A percentile compares a stretch with the other conserved stretches of the same genome.
These are phyloP conservation scores for Temnothorax rugatulus DNA, from an alignment of 2,888 invertebrate genomes.

Conservation along the genomic window DNA sequence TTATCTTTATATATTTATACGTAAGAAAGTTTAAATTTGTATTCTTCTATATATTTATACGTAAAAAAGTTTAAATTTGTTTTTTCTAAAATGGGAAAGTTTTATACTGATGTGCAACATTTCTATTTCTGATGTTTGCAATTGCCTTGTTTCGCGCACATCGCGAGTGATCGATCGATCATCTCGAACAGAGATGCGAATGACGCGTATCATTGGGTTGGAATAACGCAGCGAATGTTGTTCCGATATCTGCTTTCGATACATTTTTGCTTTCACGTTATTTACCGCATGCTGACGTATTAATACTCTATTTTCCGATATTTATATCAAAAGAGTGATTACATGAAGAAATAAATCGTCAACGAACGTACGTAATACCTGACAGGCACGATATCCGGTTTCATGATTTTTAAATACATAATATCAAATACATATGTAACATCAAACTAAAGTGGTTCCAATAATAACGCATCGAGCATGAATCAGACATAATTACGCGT, in stretches of 20 bases:
- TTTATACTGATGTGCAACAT: neutral
- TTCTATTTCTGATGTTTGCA: neutral
- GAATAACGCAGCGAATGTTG: conserved; percentile 14
- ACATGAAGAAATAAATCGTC: conserved; percentile 8
- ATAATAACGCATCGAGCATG: neutral
- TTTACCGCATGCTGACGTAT: neutral
- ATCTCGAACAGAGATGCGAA: conserved; percentile 12
- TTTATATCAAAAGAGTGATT: neutral
- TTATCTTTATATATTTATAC: neutral
- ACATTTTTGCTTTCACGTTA: conserved; percentile 18
- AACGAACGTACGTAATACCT: conserved; percentile 6
- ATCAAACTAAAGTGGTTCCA: neutral
- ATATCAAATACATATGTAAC: neutral
- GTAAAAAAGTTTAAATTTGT: neutral
- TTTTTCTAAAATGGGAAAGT: neutral
- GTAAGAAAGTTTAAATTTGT: neutral
- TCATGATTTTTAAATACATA: conserved; percentile 14
- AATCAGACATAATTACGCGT: conserved; percentile 9
- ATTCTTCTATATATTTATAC: neutral
- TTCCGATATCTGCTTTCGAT: conserved; percentile 13
- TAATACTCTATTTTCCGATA: neutral
- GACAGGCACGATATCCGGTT: conserved; percentile 2
- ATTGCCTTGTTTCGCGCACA: neutral
- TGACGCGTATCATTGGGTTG: conserved; percentile 28
- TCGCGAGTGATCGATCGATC: neutral